Evolutionary conservation across 2,113 vertebrate species (phyloP), one percentile per base, ranked within the genome.

Genomic region (Atractosteus spatula): DNA sequence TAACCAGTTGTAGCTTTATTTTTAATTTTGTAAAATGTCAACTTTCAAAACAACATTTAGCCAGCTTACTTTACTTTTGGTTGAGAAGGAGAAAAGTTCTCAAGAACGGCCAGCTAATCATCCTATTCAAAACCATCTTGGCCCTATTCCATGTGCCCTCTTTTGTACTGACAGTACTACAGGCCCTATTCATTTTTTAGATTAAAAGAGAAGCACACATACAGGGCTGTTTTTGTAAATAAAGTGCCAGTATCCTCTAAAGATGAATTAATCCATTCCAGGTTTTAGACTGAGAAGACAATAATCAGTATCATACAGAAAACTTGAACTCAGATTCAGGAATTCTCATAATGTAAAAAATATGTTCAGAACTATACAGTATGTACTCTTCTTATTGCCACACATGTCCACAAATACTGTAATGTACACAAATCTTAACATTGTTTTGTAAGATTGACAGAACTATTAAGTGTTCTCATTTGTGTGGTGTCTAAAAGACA

Each of bases 51-150:
- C 47, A 51, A 51, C 47, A 29, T 29, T 29, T 29, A 51, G 47
- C 47, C 47, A 51, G 47, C 47, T 10, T 51, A 7, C 47, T 10
- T 10, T 10, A 29, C 47, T 10, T 71, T 79, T 80, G 81, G 79
- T 76, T 78, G 78, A 51, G 74, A 62, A 73, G 72, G 71, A 68
- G 70, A 69, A 74, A 74, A 73, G 66, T 77, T 76, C 76, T 78
- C 78, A 72, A 71, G 66, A 74, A 69, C 55, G 79, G 82, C 75
- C 82, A 87, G 81, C 80, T 81, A 81, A 84, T 84, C 63, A 76
- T 79, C 74, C 74, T 69, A 74, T 86, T 85, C 85, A 80, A 71
- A 80, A 79, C 74, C 68, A 73, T 82, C 70, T 83, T 83, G 83
- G 80, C 80, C 75, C 61, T 64, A 62, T 54, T 78, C 11, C 76